Conservation (phyloP, 2,113 vertebrate genomes). For the Sardina pilchardus region DNA sequence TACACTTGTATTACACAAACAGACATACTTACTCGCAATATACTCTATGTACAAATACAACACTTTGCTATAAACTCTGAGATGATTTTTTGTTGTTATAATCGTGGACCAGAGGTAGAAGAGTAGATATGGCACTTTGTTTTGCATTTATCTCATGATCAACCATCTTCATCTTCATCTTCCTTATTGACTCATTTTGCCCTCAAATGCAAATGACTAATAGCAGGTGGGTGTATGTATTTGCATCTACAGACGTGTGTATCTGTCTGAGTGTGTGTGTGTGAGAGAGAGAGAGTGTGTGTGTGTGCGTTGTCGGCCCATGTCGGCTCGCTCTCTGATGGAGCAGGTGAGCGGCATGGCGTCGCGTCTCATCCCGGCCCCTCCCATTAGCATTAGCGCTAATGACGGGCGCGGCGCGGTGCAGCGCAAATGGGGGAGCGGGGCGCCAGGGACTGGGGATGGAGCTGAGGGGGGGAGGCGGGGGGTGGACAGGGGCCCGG, state of each 20-base stretch:
- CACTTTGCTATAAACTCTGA: neutral
- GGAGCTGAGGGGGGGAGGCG: neutral
- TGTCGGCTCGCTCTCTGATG: slow-evolving; percentile 85
- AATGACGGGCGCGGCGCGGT: slow-evolving; percentile 79
- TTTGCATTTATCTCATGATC: neutral
- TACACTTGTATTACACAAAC: neutral
- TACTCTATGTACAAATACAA: neutral
- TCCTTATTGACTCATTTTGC: neutral
- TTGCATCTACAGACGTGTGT: slow-evolving; percentile 71
- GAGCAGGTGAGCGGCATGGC: slow-evolving; percentile 82
- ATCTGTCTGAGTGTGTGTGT: slow-evolving; percentile 20
- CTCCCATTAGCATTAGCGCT: slow-evolving; percentile 90
- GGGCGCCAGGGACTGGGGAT: neutral
- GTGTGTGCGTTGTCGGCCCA: slow-evolving; percentile 41
- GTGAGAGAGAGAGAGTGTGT: neutral
- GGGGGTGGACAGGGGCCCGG: slow-evolving; percentile 64
- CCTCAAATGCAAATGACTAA: neutral
- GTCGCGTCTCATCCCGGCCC: slow-evolving; percentile 58
- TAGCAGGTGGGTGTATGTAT: neutral
- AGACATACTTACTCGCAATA: neutral
- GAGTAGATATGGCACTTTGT: neutral
- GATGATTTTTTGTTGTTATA: neutral
- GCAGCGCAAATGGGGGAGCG: slow-evolving; percentile 87
- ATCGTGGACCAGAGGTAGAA: too few relatives aligned
- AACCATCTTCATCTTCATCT: too few relatives aligned